phyloP scores from a whole-genome alignment of 2,888 invertebrate genomes.

The Leptinotarsa haldemani region DNA sequence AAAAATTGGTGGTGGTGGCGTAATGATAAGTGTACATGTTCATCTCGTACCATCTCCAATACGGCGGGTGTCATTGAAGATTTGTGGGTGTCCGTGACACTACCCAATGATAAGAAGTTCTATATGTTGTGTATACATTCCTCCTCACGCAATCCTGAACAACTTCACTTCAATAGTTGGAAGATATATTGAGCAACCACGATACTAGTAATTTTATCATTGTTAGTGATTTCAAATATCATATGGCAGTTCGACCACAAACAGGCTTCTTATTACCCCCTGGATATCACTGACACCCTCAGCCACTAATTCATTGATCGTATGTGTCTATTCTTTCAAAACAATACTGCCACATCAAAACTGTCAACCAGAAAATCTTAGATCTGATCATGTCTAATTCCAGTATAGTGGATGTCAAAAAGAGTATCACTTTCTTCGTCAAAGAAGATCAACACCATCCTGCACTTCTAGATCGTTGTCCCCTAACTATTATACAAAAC shows the following conservation, averaged over 20 bases:
- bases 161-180: not conserved
- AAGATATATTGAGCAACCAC: too few species aligned
- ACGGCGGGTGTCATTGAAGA: not conserved
- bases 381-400: too few species aligned
- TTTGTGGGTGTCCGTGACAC: not conserved
- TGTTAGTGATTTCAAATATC: not conserved
- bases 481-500: too few species aligned
- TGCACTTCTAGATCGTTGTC: too few species aligned
- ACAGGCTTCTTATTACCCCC: too few species aligned
- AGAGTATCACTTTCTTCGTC: not conserved
- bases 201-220: not conserved
- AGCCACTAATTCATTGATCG: too few species aligned
- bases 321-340: too few species aligned
- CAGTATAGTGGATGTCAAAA: too few species aligned
- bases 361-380: too few species aligned
- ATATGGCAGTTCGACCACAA: not conserved
- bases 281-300: too few species aligned
- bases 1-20: not conserved
- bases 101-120: not conserved
- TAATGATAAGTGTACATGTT: not conserved
- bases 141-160: not conserved
- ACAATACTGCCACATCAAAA: too few species aligned
- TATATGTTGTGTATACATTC: conserved; percentile 12
- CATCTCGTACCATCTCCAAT: not conserved
- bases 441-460: too few species aligned